Conservation (phyloP, 2,113 vertebrate species). For the Uropsilus gracilis region DNA sequence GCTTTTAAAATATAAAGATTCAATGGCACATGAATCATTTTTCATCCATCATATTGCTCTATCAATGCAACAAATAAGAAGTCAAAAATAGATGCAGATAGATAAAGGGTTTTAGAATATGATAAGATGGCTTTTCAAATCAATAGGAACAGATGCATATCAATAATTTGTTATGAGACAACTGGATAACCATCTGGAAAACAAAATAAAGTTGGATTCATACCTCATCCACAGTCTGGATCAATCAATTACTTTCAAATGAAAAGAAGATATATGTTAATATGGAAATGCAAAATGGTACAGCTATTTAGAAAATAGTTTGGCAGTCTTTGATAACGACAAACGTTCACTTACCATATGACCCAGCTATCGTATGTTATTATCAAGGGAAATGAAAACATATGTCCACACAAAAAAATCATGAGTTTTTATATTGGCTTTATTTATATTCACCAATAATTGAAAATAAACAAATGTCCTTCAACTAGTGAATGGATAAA, state of each 20-base stretch:
- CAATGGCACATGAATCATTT: background rate
- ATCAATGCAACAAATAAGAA: background rate
- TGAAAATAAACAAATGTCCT: background rate
- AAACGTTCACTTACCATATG: background rate
- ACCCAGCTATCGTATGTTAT: background rate
- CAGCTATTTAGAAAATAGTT: constrained; percentile 34
- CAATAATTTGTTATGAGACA: background rate
- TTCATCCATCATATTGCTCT: background rate
- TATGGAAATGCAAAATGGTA: background rate
- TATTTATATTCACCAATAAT: constrained; percentile 28
- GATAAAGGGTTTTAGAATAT: background rate
- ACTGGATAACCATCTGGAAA: background rate
- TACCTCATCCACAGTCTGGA: background rate
- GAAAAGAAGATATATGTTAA: constrained; percentile 27
- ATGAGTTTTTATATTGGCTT: constrained; percentile 7
- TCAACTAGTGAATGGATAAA: background rate
- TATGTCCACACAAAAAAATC: too few species aligned
- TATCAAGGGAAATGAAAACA: constrained; percentile 17
- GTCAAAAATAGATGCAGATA: background rate
- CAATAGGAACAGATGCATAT: background rate
- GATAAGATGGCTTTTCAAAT: background rate
- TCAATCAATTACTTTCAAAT: constrained; percentile 36
- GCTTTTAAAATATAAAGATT: constrained; percentile 22
- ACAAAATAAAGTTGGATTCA: background rate
- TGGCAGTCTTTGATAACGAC: background rate